Conservation (phyloP, 2,888 invertebrate species). For the Meganola albula region DNA sequence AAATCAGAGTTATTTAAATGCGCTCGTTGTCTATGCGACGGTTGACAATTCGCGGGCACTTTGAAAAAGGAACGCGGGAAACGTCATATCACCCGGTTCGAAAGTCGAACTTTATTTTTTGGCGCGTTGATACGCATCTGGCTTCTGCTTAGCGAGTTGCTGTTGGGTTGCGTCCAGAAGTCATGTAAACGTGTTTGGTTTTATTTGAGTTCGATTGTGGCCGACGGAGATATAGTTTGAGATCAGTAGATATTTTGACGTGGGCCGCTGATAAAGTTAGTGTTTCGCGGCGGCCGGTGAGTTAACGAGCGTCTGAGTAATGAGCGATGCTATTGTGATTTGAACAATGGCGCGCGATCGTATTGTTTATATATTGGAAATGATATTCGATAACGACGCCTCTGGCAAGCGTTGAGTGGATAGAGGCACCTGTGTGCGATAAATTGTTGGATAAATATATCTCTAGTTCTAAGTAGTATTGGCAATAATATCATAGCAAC, state of each 20-base stretch:
- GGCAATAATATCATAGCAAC: too few species aligned
- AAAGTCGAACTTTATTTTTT: conserved; percentile 58
- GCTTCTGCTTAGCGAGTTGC: conserved; percentile 51
- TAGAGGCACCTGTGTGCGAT: conserved; percentile 33
- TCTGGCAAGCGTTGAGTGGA: conserved; percentile 26
- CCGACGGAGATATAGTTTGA: conserved; percentile 60
- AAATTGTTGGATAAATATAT: conserved; percentile 26
- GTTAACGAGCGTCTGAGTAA: conserved; percentile 74
- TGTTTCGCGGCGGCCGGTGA: conserved; percentile 62
- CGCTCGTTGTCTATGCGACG: conserved; percentile 65
- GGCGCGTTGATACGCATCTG: conserved; percentile 72
- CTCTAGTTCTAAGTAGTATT: too few species aligned
- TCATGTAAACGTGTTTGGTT: conserved; percentile 47
- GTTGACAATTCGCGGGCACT: conserved; percentile 72
- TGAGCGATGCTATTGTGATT: conserved; percentile 69
- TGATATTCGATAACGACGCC: conserved; percentile 43
- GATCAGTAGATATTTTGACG: conserved; percentile 72
- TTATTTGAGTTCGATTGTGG: conserved; percentile 65
- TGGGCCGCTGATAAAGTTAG: conserved; percentile 71
- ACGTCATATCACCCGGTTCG: conserved; percentile 62
- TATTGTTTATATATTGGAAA: conserved; percentile 73
- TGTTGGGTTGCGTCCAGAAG: too few species aligned
- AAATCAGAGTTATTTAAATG: conserved; percentile 72
- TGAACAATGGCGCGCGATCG: conserved; percentile 66
- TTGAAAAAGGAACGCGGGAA: conserved; percentile 69